Percentiles rank a stretch among this genome's conserved stretches.
Evolutionary conservation across 1,140 invertebrate species (phyloP).

Genomic region (Gerris buenoi): DNA sequence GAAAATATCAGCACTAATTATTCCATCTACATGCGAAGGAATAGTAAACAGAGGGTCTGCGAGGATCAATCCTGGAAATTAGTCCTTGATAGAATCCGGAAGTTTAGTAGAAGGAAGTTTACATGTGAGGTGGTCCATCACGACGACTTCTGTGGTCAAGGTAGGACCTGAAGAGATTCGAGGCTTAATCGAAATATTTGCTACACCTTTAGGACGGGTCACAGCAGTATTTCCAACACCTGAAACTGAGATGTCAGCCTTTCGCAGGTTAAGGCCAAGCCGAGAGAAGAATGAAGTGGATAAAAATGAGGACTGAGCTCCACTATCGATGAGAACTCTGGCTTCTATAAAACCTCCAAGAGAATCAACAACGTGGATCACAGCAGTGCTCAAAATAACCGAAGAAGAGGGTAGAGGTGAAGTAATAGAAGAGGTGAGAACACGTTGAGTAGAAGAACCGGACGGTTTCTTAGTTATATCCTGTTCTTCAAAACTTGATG

Average conservation of each 20-base stretch:
- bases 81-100: not conserved
- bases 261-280: not conserved
- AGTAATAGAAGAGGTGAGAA: not conserved
- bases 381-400: not conserved
- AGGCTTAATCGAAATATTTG: not conserved
- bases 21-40: not conserved
- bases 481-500: not conserved
- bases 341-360: not conserved
- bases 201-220: not conserved
- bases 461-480: not conserved
- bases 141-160: not conserved
- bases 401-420: not conserved
- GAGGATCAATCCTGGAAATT: not conserved
- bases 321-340: not conserved
- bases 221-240: not conserved
- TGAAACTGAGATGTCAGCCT: not conserved
- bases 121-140: not conserved
- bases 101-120: not conserved
- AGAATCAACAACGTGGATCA: not conserved
- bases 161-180: not conserved
- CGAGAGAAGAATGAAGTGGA: not conserved
- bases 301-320: not conserved
- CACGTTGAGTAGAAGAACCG: not conserved
- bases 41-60: not conserved
- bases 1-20: not conserved